Conservation (phyloP, 2,797 vertebrate species). For the Pangasius macronema region DNA sequence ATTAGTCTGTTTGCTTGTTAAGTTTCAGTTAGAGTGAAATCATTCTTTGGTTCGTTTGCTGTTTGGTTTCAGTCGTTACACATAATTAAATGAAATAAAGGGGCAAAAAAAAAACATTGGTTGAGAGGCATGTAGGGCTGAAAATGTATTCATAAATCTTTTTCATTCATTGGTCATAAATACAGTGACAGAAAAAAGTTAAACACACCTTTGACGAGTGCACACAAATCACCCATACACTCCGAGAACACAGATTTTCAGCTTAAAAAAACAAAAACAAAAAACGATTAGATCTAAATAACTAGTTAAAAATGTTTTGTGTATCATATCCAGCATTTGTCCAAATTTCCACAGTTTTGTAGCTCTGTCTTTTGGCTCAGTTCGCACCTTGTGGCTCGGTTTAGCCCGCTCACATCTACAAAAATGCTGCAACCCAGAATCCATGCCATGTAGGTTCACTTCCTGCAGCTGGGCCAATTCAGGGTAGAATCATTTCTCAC, state of each 20-base stretch:
- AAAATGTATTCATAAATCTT: background rate
- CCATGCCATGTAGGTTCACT: too few species aligned
- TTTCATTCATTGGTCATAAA: background rate
- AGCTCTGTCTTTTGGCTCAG: background rate
- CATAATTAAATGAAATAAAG: background rate
- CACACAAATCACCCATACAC: background rate
- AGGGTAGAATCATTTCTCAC: background rate
- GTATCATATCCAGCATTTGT: background rate
- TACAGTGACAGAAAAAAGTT: background rate
- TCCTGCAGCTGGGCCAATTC: background rate
- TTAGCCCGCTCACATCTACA: background rate
- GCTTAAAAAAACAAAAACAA: too few species aligned
- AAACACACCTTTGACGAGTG: background rate
- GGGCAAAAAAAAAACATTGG: background rate
- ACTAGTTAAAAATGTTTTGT: background rate
- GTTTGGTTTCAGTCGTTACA: background rate
- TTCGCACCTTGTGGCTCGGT: background rate
- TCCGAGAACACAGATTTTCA: background rate
- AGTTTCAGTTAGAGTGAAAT: background rate
- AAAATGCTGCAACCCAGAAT: background rate
- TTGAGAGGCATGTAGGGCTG: background rate
- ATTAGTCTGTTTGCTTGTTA: background rate
- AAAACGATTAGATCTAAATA: background rate
- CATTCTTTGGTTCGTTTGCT: background rate
- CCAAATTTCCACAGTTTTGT: background rate